Percentiles rank a stretch among this genome's conserved stretches.
Conservation (phyloP, 2,113 vertebrate genomes). For the Crotalus horridus region DNA sequence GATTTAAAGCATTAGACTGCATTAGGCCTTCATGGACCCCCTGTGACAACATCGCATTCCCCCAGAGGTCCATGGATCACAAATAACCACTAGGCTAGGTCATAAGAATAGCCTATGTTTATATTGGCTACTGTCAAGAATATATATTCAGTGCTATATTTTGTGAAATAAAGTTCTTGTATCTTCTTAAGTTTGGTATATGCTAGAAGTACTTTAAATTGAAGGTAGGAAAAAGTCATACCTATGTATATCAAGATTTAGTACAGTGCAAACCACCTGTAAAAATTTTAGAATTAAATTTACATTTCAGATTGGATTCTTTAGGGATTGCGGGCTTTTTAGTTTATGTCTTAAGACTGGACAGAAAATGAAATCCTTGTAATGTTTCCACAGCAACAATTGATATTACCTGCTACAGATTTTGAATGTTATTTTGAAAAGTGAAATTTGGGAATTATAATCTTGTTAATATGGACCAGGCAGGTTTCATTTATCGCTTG, state of each 20-base stretch:
- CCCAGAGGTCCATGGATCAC: no score
- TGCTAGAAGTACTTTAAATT: neutral
- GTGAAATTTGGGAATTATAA: neutral
- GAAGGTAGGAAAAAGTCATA: neutral
- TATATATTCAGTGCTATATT: neutral
- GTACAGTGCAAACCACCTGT: neutral
- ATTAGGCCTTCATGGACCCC: neutral
- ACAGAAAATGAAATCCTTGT: neutral
- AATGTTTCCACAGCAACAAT: neutral
- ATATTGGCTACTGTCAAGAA: neutral
- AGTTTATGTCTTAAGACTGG: neutral
- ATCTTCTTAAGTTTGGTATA: neutral
- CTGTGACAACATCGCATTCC: neutral
- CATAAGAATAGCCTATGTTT: neutral
- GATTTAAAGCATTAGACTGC: neutral
- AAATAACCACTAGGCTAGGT: no score
- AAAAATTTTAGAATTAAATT: neutral
- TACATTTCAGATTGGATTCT: neutral
- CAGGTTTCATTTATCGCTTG: neutral
- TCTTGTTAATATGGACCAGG: neutral
- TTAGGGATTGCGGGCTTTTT: neutral
- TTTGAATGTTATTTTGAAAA: neutral
- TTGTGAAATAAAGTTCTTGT: neutral
- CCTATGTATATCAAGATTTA: neutral
- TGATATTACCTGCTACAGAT: neutral